Base-by-base conservation (phyloP, 2,888 invertebrate genomes). In the Sipha maydis region DNA sequence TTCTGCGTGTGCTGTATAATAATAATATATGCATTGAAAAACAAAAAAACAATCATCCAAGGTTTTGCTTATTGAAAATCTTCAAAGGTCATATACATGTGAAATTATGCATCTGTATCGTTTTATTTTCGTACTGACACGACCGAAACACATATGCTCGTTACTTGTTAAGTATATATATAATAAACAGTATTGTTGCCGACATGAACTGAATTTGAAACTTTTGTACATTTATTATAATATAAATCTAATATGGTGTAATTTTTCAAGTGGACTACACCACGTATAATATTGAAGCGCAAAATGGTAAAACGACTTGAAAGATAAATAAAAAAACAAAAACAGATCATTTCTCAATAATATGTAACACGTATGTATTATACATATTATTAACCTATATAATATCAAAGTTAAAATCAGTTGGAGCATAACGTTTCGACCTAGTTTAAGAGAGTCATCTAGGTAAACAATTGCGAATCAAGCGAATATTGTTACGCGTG, bases 171-270 rank as follows among this genome's bases (percentile, higher is more conserved):
- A 38, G 14, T 14, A 48, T 14, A 11, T 14, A 48, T 3, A 48
- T 14, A 14, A 48, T 48, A 61, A 61, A 61, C 61, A 61, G 25
- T 21, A 25, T 25, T 61, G 71, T 28, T 17, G 28, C 28, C 31
- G 67, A 80, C 80, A 67, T 67, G 67, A 67, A 67, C 80, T 19
- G 80, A 80, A 80, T 80, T 80, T 9, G n/a, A 80, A 67, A 80
- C 38, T 67, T 80, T 80, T 67, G 3, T n/a, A 71, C 14, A 9
- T 56, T 14, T 19, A 34, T 34, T 31, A 28, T 71, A 71, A 17
- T 71, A 71, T 28, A 4, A 9, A 67, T 67, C 8, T 3, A 25
- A 25, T 61, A 61, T 21, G 2, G n/a, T 38, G 21, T 21, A 38
- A 25, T 75, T 38, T 21, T 19, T 3, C 28, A 41, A 41, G 28